Evolutionary conservation across 2,113 vertebrate species (phyloP), one percentile per base, ranked within the genome.

Genomic region (Zosterops japonicus): DNA sequence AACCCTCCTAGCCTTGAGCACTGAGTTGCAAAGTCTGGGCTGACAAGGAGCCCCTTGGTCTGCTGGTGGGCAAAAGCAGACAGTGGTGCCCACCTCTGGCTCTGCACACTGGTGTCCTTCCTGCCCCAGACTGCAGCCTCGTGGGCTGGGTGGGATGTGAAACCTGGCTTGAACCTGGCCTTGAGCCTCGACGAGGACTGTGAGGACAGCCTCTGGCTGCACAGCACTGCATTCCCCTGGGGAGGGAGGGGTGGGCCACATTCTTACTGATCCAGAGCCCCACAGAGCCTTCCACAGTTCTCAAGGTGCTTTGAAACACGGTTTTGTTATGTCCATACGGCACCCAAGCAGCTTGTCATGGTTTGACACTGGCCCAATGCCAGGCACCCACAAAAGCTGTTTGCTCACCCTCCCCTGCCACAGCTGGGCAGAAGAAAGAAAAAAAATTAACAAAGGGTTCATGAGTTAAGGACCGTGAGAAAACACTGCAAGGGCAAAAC

Each of bases 261-360:
- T 39, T 60, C 35, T 31, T n/a, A 50, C 11, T 14, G 20, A 74
- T 60, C 23, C 88, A 83, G 24, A 56, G 9, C 53, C 14, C 46
- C 41, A 11, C 33, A 27, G 70, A 57, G 46, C 7, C 24, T 47
- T 41, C 42, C 3, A 0, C 65, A 71, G 35, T 17, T 57, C 52
- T 55, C 15, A 21, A 11, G n/a, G 28, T n/a, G 3, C 35, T 88
- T 83, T 50, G 39, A 68, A 33, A 9, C 2, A 6, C 1, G 0
- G 14, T 56, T 82, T 39, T 0, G 0, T 69, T 69, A 19, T 63
- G 28, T 74, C 64, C 19, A 3, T 74, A 28, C 22, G 57, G n/a
- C 6, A 3, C 46, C 33, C 21, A 35, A 63, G 39, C 35, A 84
- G 39, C 39, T 42, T 42, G 39, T 42, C 4, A 2, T 64, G 61